These are phyloP conservation scores for Cosmopolites sordidus DNA, from an alignment of 2,888 invertebrate species.

Conservation along the genomic window DNA sequence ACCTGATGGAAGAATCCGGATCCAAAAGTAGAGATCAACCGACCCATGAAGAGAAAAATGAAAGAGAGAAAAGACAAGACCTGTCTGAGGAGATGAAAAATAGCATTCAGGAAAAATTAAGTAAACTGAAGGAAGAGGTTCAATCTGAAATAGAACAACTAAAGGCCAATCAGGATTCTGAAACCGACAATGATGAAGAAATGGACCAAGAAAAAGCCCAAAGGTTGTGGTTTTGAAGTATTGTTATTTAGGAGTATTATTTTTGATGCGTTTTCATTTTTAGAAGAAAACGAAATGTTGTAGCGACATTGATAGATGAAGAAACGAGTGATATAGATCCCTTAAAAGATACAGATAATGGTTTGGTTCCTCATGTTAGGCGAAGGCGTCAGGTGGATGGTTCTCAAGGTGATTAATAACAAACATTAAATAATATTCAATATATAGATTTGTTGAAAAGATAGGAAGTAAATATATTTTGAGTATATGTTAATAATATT, in stretches of 20 bases:
- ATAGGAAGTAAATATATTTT: too few species aligned
- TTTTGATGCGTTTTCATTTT: background rate
- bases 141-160: slow-evolving; percentile 35
- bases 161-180: slow-evolving; percentile 15
- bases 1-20: too few species aligned
- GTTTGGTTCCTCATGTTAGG: slow-evolving; percentile 36
- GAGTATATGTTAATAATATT: too few species aligned
- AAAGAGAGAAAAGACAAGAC: slow-evolving; percentile 18
- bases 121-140: slow-evolving; percentile 38
- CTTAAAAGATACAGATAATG: slow-evolving; percentile 30
- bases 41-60: too few species aligned
- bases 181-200: slow-evolving; percentile 8
- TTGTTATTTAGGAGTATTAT: background rate
- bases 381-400: slow-evolving; percentile 25
- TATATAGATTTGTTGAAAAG: too few species aligned
- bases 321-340: slow-evolving; percentile 42
- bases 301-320: slow-evolving; percentile 37
- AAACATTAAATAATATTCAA: too few species aligned
- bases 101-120: slow-evolving; percentile 36
- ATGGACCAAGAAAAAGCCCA: slow-evolving; percentile 9
- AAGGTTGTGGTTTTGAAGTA: slow-evolving; percentile 4
- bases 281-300: slow-evolving; percentile 36
- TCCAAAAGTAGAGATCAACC: too few species aligned
- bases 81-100: slow-evolving; percentile 33
- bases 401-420: too few species aligned